phyloP scores from a whole-genome alignment of 2,888 invertebrate species.

The Fissipunctia ypsillon region DNA sequence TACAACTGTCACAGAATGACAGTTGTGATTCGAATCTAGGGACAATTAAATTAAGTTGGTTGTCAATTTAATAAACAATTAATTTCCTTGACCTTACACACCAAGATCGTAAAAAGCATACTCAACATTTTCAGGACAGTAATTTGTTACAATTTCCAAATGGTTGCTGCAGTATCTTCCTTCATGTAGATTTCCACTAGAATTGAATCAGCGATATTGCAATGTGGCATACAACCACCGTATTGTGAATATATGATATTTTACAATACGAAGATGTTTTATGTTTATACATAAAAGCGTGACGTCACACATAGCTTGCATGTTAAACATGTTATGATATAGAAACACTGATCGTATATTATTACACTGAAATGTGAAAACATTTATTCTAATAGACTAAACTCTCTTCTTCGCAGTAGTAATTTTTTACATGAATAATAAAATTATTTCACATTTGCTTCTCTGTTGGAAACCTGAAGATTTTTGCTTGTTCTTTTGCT shows the following conservation, averaged over 20 bases:
- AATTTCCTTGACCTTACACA: neutral
- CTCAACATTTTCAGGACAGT: neutral
- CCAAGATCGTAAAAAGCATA: neutral
- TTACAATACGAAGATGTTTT: neutral
- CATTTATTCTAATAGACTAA: conserved; percentile 41
- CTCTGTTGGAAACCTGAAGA: conserved; percentile 19
- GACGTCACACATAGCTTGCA: conserved; percentile 36
- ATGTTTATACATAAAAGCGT: conserved; percentile 15
- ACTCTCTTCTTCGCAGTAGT: conserved; percentile 6
- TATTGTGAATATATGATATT: conserved; percentile 10
- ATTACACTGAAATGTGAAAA: conserved; percentile 47
- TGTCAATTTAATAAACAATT: neutral
- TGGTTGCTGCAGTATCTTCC: neutral
- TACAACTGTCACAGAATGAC: neutral
- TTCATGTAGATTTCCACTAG: neutral
- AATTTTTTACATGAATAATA: conserved; percentile 31
- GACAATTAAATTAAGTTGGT: neutral
- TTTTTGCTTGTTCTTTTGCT: conserved; percentile 7
- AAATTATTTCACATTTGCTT: conserved; percentile 29
- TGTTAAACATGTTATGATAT: conserved; percentile 32
- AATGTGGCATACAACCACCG: neutral
- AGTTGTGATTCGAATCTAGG: neutral
- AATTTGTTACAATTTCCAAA: conserved; percentile 10
- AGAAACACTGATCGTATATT: conserved; percentile 27
- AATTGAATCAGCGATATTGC: conserved; percentile 10